A percentile compares a stretch with the other conserved stretches of the same genome.
phyloP scores from a whole-genome alignment of 1,140 invertebrate species.

The Ditylenchus dipsaci region DNA sequence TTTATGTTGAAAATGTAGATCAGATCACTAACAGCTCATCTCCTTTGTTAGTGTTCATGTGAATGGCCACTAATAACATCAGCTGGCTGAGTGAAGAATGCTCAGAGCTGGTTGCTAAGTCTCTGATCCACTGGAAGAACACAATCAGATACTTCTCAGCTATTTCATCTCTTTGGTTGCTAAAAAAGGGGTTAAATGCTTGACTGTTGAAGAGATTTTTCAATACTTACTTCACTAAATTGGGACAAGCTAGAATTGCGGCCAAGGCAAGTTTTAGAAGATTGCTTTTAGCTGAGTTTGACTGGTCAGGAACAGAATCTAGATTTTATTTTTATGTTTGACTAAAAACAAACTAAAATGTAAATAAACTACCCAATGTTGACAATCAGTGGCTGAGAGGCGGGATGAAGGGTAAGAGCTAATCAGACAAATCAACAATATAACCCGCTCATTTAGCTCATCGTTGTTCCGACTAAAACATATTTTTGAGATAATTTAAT shows the following conservation, averaged over 20 bases:
- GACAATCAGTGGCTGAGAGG: conserved; percentile 23
- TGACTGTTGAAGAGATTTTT: conserved; percentile 3
- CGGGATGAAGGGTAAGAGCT: conserved; percentile 24
- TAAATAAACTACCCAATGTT: conserved; percentile 16
- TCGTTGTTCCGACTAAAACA: conserved; percentile 1
- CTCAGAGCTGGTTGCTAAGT: conserved; percentile 1
- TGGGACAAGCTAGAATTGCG: conserved; percentile 31
- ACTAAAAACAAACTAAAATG: no score
- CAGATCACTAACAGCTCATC: conserved; percentile 18
- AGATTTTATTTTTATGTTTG: no score
- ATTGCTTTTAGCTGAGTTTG: conserved; percentile 3
- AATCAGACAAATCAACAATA: conserved; percentile 29
- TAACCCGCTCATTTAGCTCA: conserved; percentile 17
- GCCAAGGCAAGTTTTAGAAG: conserved; percentile 36
- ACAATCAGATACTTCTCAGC: conserved; percentile 10
- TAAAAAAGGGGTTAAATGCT: neutral
- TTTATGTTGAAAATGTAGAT: no score
- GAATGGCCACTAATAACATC: conserved; percentile 24
- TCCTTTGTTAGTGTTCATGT: conserved; percentile 20
- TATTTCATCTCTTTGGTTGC: conserved; percentile 19
- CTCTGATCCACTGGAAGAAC: conserved; percentile 18
- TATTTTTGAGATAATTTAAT: conserved; percentile 5
- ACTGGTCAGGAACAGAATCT: conserved; percentile 25
- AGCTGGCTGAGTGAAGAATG: conserved; percentile 21
- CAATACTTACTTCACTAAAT: conserved; percentile 21